phyloP scores from a whole-genome alignment of 1,140 invertebrate genomes.

The Diorhabda elongata region DNA sequence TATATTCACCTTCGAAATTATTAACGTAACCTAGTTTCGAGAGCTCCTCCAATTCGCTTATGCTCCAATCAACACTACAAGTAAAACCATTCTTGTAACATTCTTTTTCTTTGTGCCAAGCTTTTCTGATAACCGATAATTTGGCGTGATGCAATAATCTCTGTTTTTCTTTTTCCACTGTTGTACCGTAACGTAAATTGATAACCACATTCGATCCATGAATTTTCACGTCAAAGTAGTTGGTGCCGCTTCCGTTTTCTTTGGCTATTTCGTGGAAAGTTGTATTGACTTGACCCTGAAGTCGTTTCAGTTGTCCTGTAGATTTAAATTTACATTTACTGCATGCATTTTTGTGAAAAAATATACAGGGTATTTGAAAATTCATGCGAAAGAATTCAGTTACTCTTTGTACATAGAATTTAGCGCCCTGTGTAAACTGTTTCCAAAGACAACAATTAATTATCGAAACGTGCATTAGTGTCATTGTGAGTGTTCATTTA shows the following conservation, averaged over 20 bases:
- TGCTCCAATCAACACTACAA: conserved; percentile 69
- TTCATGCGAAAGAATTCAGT: no score
- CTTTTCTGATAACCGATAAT: conserved; percentile 76
- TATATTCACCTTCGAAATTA: conserved; percentile 86
- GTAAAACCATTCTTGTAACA: conserved; percentile 71
- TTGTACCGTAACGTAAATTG: conserved; percentile 85
- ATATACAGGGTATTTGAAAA: no score
- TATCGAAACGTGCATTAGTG: no score
- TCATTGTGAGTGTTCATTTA: no score
- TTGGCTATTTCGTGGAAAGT: conserved; percentile 80
- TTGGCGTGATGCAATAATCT: conserved; percentile 85
- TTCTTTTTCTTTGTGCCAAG: conserved; percentile 88
- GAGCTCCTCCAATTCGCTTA: conserved; percentile 75
- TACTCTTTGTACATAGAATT: no score
- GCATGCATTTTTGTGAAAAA: no score
- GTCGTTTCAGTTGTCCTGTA: conserved; percentile 69
- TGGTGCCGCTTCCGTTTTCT: conserved; percentile 64
- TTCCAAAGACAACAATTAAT: no score
- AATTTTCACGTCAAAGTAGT: conserved; percentile 79
- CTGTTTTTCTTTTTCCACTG: conserved; percentile 80
- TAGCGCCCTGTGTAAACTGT: no score
- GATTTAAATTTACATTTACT: no score
- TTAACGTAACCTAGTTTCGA: conserved; percentile 75
- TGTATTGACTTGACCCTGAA: conserved; percentile 88
- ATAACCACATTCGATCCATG: conserved; percentile 78